Evolutionary conservation across 2,888 invertebrate species (phyloP).

Genomic region (Kryphioiulus occultus): DNA sequence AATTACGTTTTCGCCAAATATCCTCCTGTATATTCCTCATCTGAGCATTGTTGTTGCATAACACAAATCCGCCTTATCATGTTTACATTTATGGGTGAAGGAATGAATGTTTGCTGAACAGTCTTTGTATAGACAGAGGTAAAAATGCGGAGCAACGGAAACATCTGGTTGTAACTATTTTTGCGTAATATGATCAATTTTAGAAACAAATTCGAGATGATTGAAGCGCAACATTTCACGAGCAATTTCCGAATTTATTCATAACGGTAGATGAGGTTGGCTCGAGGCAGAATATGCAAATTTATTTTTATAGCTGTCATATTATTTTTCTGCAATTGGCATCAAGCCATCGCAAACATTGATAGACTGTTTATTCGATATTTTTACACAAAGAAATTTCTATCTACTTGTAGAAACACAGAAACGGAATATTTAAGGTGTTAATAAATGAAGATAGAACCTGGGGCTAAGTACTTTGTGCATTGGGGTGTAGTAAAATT

Average conservation of each 20-base stretch:
- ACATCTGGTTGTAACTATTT: background rate
- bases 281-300: background rate
- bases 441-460: background rate
- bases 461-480: background rate
- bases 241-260: background rate
- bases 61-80: background rate
- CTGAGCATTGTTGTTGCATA: background rate
- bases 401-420: background rate
- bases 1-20: background rate
- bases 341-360: background rate
- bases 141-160: background rate
- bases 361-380: background rate
- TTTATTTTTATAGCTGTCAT: background rate
- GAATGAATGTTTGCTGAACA: background rate
- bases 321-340: background rate
- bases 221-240: slow-evolving; percentile 13
- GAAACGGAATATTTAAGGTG: background rate
- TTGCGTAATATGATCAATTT: background rate
- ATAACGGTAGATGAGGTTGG: background rate
- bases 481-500: background rate
- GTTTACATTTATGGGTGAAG: background rate
- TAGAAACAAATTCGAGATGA: slow-evolving; percentile 28
- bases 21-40: background rate
- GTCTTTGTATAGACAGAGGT: background rate
- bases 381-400: background rate